phyloP scores from a whole-genome alignment of 2,888 invertebrate species.

The Ormyrus rosae region DNA sequence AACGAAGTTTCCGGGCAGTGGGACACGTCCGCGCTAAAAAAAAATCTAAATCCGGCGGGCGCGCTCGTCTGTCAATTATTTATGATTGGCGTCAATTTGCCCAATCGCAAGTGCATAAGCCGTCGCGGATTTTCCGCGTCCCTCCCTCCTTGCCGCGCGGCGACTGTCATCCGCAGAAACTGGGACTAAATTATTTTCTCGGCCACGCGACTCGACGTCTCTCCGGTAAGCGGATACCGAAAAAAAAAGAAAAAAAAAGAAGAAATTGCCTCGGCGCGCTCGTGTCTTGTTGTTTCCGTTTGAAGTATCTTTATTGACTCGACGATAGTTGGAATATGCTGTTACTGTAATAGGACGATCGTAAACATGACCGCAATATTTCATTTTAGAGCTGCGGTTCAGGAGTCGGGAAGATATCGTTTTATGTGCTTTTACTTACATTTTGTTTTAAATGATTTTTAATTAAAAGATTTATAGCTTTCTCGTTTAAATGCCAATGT shows the following conservation, averaged over 20 bases:
- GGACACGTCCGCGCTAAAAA: background rate
- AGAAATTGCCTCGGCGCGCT: background rate
- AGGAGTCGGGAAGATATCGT: no score
- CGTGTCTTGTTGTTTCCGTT: background rate
- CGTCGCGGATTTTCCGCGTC: conserved; percentile 61
- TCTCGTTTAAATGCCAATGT: no score
- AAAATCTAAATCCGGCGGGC: conserved; percentile 22
- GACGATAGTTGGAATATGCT: background rate
- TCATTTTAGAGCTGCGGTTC: no score
- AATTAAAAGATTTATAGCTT: no score
- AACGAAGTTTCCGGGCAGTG: background rate
- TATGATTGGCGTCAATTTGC: conserved; percentile 73
- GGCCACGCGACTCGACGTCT: conserved; percentile 1
- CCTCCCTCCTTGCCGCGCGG: conserved; percentile 39
- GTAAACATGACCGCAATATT: no score
- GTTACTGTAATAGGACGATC: conserved; percentile 10
- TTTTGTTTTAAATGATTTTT: no score
- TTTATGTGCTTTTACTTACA: no score
- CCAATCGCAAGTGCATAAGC: conserved; percentile 67
- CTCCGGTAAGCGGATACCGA: conserved; percentile 40
- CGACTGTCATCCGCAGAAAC: conserved; percentile 61
- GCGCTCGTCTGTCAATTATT: conserved; percentile 73
- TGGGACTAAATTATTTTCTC: conserved; percentile 50
- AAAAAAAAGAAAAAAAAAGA: background rate
- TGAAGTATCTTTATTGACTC: background rate